phyloP scores from a whole-genome alignment of 1,140 invertebrate species.

The Aphis craccivora region DNA sequence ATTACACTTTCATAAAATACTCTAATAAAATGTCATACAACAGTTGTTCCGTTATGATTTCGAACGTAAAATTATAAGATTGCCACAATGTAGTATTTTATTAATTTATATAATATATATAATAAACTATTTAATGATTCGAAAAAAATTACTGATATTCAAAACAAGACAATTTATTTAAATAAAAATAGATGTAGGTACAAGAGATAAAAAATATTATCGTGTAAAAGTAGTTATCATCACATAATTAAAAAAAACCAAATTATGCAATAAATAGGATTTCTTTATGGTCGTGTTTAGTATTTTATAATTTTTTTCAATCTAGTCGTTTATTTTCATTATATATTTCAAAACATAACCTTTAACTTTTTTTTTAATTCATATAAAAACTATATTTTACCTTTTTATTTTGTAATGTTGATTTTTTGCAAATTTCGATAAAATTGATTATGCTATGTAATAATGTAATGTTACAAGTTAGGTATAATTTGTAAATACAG shows the following conservation, averaged over 20 bases:
- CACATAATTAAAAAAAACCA: neutral
- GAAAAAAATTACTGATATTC: neutral
- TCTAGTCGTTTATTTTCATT: neutral
- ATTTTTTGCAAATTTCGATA: neutral
- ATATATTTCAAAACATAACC: no score
- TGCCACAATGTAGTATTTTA: no score
- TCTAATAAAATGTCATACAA: no score
- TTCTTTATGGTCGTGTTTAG: neutral
- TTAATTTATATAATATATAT: no score
- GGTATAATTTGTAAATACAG: neutral
- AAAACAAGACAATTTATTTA: neutral
- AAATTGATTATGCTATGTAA: neutral
- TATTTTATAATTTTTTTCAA: neutral
- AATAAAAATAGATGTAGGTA: neutral
- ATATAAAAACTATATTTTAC: neutral
- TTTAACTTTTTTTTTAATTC: neutral
- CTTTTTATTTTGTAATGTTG: neutral
- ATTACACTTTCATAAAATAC: no score
- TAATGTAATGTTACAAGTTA: neutral
- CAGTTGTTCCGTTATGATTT: no score
- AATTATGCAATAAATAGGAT: neutral
- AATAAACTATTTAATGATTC: neutral
- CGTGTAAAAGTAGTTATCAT: neutral
- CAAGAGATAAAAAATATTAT: neutral
- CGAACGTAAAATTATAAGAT: no score